phyloP scores from a whole-genome alignment of 2,113 vertebrate genomes.

The Elephas maximus region DNA sequence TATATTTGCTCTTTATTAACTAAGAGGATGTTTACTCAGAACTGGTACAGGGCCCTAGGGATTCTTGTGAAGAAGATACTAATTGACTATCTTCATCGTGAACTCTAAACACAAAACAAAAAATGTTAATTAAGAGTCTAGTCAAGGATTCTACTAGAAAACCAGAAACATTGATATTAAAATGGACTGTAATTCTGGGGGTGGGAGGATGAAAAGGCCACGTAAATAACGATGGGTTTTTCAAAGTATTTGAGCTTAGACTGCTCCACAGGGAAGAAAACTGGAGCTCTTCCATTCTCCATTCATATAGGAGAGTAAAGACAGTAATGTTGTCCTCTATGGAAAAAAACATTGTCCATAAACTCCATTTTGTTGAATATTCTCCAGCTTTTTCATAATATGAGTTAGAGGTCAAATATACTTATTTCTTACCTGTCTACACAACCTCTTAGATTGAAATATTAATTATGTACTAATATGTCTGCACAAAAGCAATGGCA shows the following conservation, averaged over 20 bases:
- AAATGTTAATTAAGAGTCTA: too few species aligned
- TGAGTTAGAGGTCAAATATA: neutral
- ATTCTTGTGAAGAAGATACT: neutral
- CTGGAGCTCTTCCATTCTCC: neutral
- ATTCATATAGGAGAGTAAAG: neutral
- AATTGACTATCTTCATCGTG: constrained; percentile 6
- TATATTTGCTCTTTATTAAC: neutral
- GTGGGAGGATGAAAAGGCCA: too few species aligned
- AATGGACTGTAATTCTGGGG: too few species aligned
- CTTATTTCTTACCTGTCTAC: neutral
- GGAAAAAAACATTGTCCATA: neutral
- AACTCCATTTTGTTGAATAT: neutral
- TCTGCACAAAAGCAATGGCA: too few species aligned
- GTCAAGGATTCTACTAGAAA: too few species aligned
- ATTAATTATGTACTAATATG: neutral
- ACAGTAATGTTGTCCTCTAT: neutral
- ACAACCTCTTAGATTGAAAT: neutral
- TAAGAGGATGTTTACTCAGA: too few species aligned
- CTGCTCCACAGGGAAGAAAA: neutral
- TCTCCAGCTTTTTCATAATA: neutral
- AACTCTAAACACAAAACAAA: neutral
- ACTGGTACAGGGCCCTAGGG: neutral
- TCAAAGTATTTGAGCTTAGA: neutral
- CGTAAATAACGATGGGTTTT: neutral
- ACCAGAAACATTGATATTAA: too few species aligned